phyloP scores from a whole-genome alignment of 2,113 vertebrate species.

The Aphyosemion australe region DNA sequence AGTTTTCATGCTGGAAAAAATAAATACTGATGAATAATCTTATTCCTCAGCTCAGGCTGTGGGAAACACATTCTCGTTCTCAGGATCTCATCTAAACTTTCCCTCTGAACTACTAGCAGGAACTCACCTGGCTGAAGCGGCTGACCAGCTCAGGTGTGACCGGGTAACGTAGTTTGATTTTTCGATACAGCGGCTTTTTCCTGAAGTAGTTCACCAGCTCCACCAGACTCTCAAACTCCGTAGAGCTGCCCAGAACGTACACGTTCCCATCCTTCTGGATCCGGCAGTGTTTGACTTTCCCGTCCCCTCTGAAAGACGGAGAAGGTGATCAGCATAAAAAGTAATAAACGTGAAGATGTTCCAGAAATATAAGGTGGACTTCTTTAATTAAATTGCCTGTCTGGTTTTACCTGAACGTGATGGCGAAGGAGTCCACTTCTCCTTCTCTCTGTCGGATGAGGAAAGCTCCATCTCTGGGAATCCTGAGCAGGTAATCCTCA shows the following conservation, averaged over 20 bases:
- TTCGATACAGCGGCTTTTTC: slow-evolving; percentile 92
- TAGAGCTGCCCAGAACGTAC: slow-evolving; percentile 90
- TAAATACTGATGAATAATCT: not conserved
- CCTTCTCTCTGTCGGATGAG: slow-evolving; percentile 92
- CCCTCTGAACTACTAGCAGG: not conserved
- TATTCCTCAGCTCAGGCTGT: too few species aligned
- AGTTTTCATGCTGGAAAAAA: slow-evolving; percentile 83
- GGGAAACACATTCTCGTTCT: too few species aligned
- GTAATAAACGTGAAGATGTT: too few species aligned
- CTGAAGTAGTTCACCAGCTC: slow-evolving; percentile 92
- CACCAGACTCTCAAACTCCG: slow-evolving; percentile 93
- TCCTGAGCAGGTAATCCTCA: slow-evolving; percentile 92
- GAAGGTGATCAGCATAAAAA: not conserved
- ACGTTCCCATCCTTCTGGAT: slow-evolving; percentile 88
- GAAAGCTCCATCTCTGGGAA: slow-evolving; percentile 96
- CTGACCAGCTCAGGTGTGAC: slow-evolving; percentile 90
- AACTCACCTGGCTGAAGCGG: slow-evolving; percentile 86
- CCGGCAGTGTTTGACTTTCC: slow-evolving; percentile 95
- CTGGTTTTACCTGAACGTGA: slow-evolving; percentile 88
- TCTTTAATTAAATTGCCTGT: not conserved
- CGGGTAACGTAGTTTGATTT: slow-evolving; percentile 93
- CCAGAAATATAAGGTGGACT: too few species aligned
- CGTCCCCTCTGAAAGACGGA: slow-evolving; percentile 83
- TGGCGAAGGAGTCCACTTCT: slow-evolving; percentile 85
- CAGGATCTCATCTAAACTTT: too few species aligned